Evolutionary conservation across 2,888 invertebrate genomes (phyloP).

Genomic region (Xanthia icteritia): DNA sequence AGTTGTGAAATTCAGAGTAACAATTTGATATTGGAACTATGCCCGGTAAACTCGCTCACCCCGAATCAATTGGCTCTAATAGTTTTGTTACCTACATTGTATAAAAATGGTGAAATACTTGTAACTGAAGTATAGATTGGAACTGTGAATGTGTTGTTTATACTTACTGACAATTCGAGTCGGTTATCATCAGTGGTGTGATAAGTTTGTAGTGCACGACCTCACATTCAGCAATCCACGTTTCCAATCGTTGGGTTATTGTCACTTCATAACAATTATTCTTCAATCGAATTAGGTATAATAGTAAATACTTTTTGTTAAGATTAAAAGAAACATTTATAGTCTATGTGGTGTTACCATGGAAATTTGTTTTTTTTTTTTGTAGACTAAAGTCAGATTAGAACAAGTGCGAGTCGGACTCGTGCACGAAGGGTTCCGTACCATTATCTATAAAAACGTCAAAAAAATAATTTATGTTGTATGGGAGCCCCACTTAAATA

Average conservation of each 20-base stretch:
- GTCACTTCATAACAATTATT: not conserved
- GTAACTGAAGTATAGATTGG: not conserved
- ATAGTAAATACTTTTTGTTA: not conserved
- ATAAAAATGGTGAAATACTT: conserved; percentile 18
- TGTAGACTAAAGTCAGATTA: too few species aligned
- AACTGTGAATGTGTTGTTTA: not conserved
- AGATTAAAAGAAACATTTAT: too few species aligned
- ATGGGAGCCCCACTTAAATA: too few species aligned
- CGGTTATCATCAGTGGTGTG: not conserved
- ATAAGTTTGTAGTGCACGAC: not conserved
- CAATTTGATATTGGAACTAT: conserved; percentile 48
- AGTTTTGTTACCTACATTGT: conserved; percentile 17
- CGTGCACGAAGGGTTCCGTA: too few species aligned
- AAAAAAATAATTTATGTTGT: too few species aligned
- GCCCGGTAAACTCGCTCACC: conserved; percentile 36
- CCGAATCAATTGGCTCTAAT: conserved; percentile 43
- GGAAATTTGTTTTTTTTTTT: too few species aligned
- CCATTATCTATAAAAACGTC: too few species aligned
- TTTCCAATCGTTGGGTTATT: not conserved
- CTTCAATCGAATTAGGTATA: not conserved
- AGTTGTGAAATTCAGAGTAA: conserved; percentile 23
- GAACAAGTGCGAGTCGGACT: too few species aligned
- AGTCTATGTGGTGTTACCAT: too few species aligned
- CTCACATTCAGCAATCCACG: not conserved
- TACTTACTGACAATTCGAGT: not conserved